Percentiles rank a stretch among this genome's conserved stretches.
Evolutionary conservation across 2,113 vertebrate species (phyloP).

Genomic region (Gasterosteus aculeatus): DNA sequence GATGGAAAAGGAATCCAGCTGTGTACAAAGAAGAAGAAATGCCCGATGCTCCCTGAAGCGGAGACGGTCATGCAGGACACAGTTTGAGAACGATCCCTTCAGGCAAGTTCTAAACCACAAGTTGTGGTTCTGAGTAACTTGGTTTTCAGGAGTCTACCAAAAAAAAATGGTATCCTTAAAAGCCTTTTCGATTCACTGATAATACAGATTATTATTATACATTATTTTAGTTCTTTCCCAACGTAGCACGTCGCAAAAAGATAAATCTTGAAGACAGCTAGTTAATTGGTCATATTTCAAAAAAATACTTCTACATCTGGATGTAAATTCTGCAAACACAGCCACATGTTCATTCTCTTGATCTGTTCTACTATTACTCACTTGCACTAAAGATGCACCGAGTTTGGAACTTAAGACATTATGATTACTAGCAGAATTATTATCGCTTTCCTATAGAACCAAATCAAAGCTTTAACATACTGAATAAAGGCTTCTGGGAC

Average conservation of each 20-base stretch:
- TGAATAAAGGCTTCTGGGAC: slow-evolving; percentile 17
- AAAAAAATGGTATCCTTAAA: background rate
- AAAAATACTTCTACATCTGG: background rate
- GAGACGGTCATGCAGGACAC: slow-evolving; percentile 6
- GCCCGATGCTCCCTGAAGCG: slow-evolving; percentile 7
- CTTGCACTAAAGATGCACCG: background rate
- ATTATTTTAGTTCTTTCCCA: too few relatives aligned
- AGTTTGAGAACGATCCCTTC: background rate
- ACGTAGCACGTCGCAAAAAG: too few relatives aligned
- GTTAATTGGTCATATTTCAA: slow-evolving; percentile 14
- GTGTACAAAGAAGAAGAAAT: slow-evolving; percentile 14
- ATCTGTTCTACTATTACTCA: background rate
- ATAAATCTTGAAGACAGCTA: background rate
- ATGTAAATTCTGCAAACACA: slow-evolving; percentile 2
- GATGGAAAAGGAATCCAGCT: slow-evolving; percentile 30
- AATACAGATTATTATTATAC: slow-evolving; percentile 1
- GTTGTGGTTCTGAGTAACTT: background rate
- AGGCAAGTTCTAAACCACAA: background rate
- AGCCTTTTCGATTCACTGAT: slow-evolving; percentile 10
- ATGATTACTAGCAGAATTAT: slow-evolving; percentile 5
- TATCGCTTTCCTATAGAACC: slow-evolving; percentile 11
- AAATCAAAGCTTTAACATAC: background rate
- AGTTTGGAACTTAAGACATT: background rate
- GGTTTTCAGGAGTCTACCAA: background rate
- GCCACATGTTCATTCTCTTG: background rate